Base-by-base conservation (phyloP, 1,140 invertebrate genomes). In the Vanessa atalanta region DNA sequence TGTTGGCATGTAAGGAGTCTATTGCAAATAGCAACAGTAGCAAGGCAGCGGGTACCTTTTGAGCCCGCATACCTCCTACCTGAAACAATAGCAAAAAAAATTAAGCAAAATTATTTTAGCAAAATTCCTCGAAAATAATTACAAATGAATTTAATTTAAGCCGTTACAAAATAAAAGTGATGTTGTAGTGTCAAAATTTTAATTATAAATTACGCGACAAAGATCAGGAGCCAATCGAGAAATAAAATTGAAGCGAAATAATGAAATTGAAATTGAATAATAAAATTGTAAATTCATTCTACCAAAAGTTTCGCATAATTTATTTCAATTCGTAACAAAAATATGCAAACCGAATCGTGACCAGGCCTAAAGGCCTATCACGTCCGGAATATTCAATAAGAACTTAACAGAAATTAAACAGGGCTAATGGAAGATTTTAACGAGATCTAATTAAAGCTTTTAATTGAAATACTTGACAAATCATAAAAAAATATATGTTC, bases 1-100 rank as follows among this genome's bases (percentile, higher is more conserved):
- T 83, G 67, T 88, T 91, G 15, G 89, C 90, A 63, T 90, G 84
- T n/a, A 91, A 79, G n/a, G 88, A 87, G 76, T 88, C 87, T 87
- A 91, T 86, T 87, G 87, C 89, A 71, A 92, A 83, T 16, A 91
- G 86, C 84, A 92, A 87, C 79, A 91, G 83, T 83, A 91, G 83
- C 84, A 92, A 89, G 84, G 90, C 86, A 90, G 90, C 90, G 86
- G 88, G 89, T 84, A 88, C 75, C 87, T 82, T 89, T 73, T 80
- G 84, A 85, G 89, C 86, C 89, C 89, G 89, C 90, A 91, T 91
- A 88, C 88, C 90, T 92, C 82, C 80, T 83, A 86, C 83, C 89
- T 92, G 87, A 47, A 89, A 90, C 83, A 85, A 88, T 78, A 80
- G 9, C 37, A n/a, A 85, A 80, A 77, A 66, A 13, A 15, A 47